phyloP scores from a whole-genome alignment of 2,797 vertebrate genomes.

The Liparis tanakae region DNA sequence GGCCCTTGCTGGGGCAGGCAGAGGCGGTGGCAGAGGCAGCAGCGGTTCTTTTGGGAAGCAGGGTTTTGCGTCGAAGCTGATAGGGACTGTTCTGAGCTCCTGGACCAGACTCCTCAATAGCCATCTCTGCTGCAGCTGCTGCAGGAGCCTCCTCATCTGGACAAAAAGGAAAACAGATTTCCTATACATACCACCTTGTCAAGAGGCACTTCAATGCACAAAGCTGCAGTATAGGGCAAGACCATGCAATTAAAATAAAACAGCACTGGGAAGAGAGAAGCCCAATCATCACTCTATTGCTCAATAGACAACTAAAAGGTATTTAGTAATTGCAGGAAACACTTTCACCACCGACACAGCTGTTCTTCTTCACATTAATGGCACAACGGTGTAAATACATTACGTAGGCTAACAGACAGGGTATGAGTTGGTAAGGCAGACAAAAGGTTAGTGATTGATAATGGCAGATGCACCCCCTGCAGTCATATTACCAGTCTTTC shows the following conservation, averaged over 20 bases:
- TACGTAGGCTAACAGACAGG: slow-evolving; percentile 57
- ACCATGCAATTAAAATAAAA: neutral
- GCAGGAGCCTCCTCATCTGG: slow-evolving; percentile 99
- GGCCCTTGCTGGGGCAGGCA: slow-evolving; percentile 89
- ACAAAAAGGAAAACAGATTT: slow-evolving; percentile 34
- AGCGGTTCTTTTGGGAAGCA: slow-evolving; percentile 98
- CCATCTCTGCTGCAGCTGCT: slow-evolving; percentile 92
- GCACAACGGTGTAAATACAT: slow-evolving; percentile 48
- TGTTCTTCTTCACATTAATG: slow-evolving; percentile 17
- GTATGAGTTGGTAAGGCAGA: slow-evolving; percentile 65
- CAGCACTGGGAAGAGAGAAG: neutral
- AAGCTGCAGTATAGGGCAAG: slow-evolving; percentile 16
- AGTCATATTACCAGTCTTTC: slow-evolving; percentile 41
- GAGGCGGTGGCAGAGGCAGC: slow-evolving; percentile 92
- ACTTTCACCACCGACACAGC: slow-evolving; percentile 4
- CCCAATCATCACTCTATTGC: neutral
- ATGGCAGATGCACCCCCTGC: slow-evolving; percentile 71
- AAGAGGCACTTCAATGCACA: slow-evolving; percentile 29
- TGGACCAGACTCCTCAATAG: slow-evolving; percentile 99
- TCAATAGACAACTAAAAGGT: neutral
- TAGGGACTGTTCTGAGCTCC: slow-evolving; percentile 99
- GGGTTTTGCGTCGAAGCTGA: slow-evolving; percentile 98
- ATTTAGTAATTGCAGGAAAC: slow-evolving; percentile 1
- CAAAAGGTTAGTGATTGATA: slow-evolving; percentile 79
- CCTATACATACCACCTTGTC: slow-evolving; percentile 24